Evolutionary conservation across 1,140 invertebrate genomes (phyloP).

Genomic region (Saccostrea glomerata): DNA sequence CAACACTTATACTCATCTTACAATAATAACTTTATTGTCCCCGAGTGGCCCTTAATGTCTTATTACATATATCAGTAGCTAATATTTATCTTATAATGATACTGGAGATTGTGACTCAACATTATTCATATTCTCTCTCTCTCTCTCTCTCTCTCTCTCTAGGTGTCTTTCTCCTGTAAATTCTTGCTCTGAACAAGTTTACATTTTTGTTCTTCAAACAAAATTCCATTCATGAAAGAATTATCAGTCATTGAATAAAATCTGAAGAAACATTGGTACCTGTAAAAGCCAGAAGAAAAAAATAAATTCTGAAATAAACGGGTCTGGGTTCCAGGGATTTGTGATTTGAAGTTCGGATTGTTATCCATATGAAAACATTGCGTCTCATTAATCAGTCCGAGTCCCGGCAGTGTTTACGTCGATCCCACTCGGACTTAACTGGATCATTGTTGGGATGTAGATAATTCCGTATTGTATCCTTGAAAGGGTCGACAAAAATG

Average conservation of each 20-base stretch:
- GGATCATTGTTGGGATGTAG: slow-evolving; percentile 30
- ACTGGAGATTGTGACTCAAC: not conserved
- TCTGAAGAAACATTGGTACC: not conserved
- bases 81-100: slow-evolving; percentile 14
- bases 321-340: slow-evolving; percentile 31
- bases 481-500: slow-evolving; percentile 16
- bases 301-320: slow-evolving; percentile 26
- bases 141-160: not conserved
- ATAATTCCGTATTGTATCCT: slow-evolving; percentile 31
- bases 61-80: not conserved
- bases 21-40: slow-evolving; percentile 10
- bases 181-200: not conserved
- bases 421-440: not conserved
- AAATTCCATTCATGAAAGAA: slow-evolving; percentile 29
- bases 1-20: slow-evolving; percentile 9
- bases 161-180: not conserved
- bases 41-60: not conserved
- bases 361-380: slow-evolving; percentile 31
- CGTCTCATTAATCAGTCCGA: slow-evolving; percentile 5
- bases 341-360: slow-evolving; percentile 28
- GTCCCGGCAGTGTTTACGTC: not conserved
- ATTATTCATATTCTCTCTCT: not conserved
- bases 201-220: not conserved
- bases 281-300: slow-evolving; percentile 14
- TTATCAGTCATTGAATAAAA: not conserved